A percentile compares a stretch with the other conserved stretches of the same genome.
Evolutionary conservation across 2,888 invertebrate species (phyloP).

Genomic region (Hartigia nigra): DNA sequence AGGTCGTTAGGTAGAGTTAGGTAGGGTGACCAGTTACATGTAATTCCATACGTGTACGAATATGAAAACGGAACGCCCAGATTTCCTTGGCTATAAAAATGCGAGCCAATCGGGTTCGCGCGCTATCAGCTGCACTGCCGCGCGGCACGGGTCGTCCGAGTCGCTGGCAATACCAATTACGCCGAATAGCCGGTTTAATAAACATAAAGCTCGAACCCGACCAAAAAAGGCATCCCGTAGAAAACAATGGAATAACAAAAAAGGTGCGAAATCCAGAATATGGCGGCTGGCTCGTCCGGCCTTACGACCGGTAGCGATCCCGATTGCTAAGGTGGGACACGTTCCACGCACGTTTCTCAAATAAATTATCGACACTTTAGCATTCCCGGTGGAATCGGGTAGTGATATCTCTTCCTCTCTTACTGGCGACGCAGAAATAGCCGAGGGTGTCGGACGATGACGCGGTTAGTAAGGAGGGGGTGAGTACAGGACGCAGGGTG

Average conservation of each 20-base stretch:
- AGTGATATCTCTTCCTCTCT: not conserved
- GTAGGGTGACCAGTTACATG: not conserved
- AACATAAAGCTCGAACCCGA: slow-evolving; percentile 29
- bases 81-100: slow-evolving; percentile 45
- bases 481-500: not conserved
- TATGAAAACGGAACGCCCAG: slow-evolving; percentile 22
- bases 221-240: slow-evolving; percentile 23
- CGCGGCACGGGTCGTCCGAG: not conserved
- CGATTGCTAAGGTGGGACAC: slow-evolving; percentile 45
- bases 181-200: slow-evolving; percentile 31
- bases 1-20: not conserved
- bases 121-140: not conserved
- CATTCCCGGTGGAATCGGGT: slow-evolving; percentile 39
- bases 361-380: slow-evolving; percentile 54
- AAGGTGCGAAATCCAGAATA: slow-evolving; percentile 54
- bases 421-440: not conserved
- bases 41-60: slow-evolving; percentile 14
- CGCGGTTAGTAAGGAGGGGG: not conserved
- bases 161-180: slow-evolving; percentile 9
- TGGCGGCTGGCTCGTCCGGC: slow-evolving; percentile 26
- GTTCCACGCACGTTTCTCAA: slow-evolving; percentile 61
- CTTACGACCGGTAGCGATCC: slow-evolving; percentile 24
- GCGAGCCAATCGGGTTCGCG: slow-evolving; percentile 27
- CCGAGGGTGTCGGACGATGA: not conserved
- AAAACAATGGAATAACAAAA: slow-evolving; percentile 49